Base-by-base conservation (phyloP, 2,113 vertebrate species). In the Mixornis gularis region DNA sequence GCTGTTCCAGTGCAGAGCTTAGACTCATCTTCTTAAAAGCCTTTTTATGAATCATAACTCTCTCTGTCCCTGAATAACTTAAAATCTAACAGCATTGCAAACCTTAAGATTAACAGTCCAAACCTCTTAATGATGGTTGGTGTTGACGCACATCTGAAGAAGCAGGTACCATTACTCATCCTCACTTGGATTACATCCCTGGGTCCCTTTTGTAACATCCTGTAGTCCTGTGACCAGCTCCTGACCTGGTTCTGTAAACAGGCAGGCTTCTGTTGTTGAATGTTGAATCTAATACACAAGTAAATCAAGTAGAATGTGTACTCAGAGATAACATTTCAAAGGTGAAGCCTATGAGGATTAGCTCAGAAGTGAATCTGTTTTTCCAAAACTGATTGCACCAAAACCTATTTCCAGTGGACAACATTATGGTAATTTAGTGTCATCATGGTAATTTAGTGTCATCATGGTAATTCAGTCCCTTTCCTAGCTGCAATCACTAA, bases 11-110 rank as follows among this genome's bases (percentile, higher is more conserved):
- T 55, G n/a, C 46, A 51, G 70, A 73, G 80, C 77, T 96, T 79
- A 92, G 91, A 69, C 43, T 95, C 87, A 92, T 94, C 84, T 82
- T 76, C 81, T 89, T 92, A 77, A 93, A 94, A 96, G 83, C 92
- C 36, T 93, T 86, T 87, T 85, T 87, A 87, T 95, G 87, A 92
- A 92, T 95, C 89, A 87, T 93, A 93, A 79, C 36, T 85, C 66
- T 85, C 78, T 76, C 51, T 94, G 87, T 69, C 87, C 81, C 94
- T 93, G 81, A 93, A 73, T 77, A 73, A 63, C 79, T 87, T 84
- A 66, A 82, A 86, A 46, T 56, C 29, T 56, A 87, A 85, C 58
- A 89, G 52, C 80, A 49, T 27, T 53, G 53, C 80, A 89, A 80
- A 84, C 87, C 26, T 81, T 24, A 59, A 91, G 77, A 94, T 91